phyloP scores from a whole-genome alignment of 30 jellyfish, hydroid and myxozoan genomes.

The Nemopilema nomurai region DNA sequence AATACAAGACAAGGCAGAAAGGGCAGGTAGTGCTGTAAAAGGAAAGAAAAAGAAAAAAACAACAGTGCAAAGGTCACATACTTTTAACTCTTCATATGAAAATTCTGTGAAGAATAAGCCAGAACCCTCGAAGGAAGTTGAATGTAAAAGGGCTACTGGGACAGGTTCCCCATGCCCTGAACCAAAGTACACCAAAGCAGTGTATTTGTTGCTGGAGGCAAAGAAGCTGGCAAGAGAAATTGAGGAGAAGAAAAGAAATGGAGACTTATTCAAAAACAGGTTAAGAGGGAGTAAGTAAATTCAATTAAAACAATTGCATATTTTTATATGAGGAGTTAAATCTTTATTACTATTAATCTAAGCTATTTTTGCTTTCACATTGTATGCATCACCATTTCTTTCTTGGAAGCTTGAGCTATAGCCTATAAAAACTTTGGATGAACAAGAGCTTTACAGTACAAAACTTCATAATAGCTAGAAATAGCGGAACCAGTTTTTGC shows the following conservation, averaged over 20 bases:
- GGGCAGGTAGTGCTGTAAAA: conserved; percentile 33
- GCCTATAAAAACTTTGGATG: too few relatives aligned
- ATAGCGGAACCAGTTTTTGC: too few relatives aligned
- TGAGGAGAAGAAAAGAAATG: conserved; percentile 78
- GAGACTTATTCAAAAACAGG: conserved; percentile 59
- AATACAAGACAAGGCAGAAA: conserved; percentile 52
- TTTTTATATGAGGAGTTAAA: too few relatives aligned
- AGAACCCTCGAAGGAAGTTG: background rate
- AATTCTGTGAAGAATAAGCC: conserved; percentile 11
- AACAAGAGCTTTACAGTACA: too few relatives aligned
- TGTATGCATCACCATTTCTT: too few relatives aligned
- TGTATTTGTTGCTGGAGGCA: conserved; percentile 82
- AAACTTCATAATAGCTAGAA: too few relatives aligned
- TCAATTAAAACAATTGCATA: too few relatives aligned
- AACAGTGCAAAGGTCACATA: conserved; percentile 44
- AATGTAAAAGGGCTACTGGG: conserved; percentile 16
- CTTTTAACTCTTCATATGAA: conserved; percentile 56
- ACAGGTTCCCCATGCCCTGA: conserved; percentile 58
- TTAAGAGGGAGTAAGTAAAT: conserved; percentile 45
- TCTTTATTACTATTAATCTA: too few relatives aligned
- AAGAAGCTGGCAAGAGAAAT: conserved; percentile 84
- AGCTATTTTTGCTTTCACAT: too few relatives aligned
- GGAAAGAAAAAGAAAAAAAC: conserved; percentile 35
- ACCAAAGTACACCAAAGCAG: conserved; percentile 85
- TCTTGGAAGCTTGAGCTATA: too few relatives aligned